Conservation (phyloP, 2,888 invertebrate species). For the Theretra japonica region DNA sequence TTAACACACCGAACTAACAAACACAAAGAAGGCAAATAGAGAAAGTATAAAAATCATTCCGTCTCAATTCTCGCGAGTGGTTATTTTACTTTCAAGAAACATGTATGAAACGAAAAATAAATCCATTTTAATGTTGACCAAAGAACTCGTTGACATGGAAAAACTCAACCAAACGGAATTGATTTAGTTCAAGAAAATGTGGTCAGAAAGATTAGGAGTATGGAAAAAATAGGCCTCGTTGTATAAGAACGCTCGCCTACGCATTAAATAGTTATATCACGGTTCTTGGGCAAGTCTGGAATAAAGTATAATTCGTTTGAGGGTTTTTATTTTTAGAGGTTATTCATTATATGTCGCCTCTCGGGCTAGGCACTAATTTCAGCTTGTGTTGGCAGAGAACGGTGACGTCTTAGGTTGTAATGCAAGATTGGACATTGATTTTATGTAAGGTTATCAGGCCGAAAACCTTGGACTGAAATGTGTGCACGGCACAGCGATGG, state of each 20-base stretch:
- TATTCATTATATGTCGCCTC: too few species aligned
- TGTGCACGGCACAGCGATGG: too few species aligned
- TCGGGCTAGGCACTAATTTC: too few species aligned
- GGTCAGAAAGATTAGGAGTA: constrained; percentile 61
- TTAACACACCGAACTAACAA: constrained; percentile 34
- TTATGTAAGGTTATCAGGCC: too few species aligned
- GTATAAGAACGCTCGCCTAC: not conserved
- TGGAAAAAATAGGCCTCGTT: constrained; percentile 22
- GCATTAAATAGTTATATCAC: not conserved
- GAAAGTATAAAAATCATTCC: constrained; percentile 33
- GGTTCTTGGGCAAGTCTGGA: not conserved
- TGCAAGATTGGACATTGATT: too few species aligned
- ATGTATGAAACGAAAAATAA: constrained; percentile 52
- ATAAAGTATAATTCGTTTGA: not conserved
- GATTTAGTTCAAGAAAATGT: constrained; percentile 65
- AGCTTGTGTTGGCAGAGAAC: too few species aligned
- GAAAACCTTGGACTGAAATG: too few species aligned
- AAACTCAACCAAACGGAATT: constrained; percentile 68
- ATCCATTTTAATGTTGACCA: constrained; percentile 61
- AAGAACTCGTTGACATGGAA: constrained; percentile 71
- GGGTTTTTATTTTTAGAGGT: not conserved
- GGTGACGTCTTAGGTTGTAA: too few species aligned
- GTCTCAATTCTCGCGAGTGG: constrained; percentile 35
- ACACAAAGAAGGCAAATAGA: constrained; percentile 33
- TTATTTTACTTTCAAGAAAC: constrained; percentile 42